phyloP scores from a whole-genome alignment of 2,888 invertebrate species.

The Linnaemya vulpina region DNA sequence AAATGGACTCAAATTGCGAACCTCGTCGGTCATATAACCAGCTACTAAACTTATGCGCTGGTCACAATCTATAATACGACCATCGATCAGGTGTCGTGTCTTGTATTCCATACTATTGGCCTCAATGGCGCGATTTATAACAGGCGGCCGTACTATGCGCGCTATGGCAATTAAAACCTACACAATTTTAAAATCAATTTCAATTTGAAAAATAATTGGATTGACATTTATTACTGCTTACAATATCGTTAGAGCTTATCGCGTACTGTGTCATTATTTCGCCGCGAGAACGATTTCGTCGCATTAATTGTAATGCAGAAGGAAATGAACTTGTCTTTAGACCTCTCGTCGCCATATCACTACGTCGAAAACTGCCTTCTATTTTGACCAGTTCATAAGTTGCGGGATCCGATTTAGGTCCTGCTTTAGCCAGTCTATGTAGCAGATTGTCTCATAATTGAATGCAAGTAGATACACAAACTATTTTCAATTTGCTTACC shows the following conservation, averaged over 20 bases:
- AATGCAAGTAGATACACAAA: too few species aligned
- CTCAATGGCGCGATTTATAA: constrained; percentile 87
- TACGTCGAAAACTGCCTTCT: constrained; percentile 86
- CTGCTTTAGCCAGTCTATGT: constrained; percentile 85
- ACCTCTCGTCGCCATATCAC: constrained; percentile 85
- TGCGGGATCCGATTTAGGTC: constrained; percentile 88
- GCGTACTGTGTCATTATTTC: constrained; percentile 84
- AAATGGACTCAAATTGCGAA: constrained; percentile 94
- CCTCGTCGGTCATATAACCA: constrained; percentile 95
- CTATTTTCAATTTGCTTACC: constrained; percentile 75
- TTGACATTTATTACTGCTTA: constrained; percentile 75
- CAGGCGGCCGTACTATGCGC: constrained; percentile 87
- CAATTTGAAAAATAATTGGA: not conserved
- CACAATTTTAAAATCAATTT: not conserved
- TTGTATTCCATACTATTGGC: constrained; percentile 92
- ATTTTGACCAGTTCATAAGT: constrained; percentile 88
- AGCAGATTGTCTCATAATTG: not conserved
- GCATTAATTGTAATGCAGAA: constrained; percentile 82
- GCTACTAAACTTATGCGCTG: constrained; percentile 94
- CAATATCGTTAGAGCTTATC: constrained; percentile 86
- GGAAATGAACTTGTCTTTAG: constrained; percentile 83
- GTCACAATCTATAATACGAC: constrained; percentile 94
- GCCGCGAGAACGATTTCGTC: constrained; percentile 84
- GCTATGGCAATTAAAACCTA: constrained; percentile 87
- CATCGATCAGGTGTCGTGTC: constrained; percentile 94